Conservation (phyloP, 2,797 vertebrate genomes). For the Eulemur rubriventer region DNA sequence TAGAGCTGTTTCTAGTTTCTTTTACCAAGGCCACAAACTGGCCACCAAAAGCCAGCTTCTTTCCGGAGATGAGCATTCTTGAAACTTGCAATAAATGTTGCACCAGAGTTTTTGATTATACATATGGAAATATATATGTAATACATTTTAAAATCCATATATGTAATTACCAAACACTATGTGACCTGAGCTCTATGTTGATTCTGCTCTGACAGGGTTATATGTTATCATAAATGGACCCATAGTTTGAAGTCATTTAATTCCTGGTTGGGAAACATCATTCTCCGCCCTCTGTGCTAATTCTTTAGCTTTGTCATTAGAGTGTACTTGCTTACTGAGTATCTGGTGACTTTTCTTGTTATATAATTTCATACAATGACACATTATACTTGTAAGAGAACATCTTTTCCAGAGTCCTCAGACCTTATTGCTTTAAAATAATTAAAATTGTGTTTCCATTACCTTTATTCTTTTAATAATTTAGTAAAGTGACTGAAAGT, state of each 20-base stretch:
- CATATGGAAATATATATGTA: slow-evolving; percentile 17
- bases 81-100: neutral
- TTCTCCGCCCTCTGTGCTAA: slow-evolving; percentile 38
- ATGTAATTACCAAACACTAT: slow-evolving; percentile 52
- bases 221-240: slow-evolving; percentile 22
- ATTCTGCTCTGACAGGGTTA: slow-evolving; percentile 64
- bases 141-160: slow-evolving; percentile 62
- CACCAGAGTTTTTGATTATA: slow-evolving; percentile 1
- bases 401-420: slow-evolving; percentile 85
- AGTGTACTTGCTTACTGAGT: slow-evolving; percentile 67
- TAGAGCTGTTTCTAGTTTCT: slow-evolving; percentile 74
- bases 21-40: slow-evolving; percentile 72
- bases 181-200: slow-evolving; percentile 69
- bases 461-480: slow-evolving; percentile 84
- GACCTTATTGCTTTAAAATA: slow-evolving; percentile 83
- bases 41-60: slow-evolving; percentile 65
- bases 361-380: slow-evolving; percentile 63
- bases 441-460: slow-evolving; percentile 82
- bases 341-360: slow-evolving; percentile 69
- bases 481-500: slow-evolving; percentile 81
- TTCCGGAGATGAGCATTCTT: slow-evolving; percentile 61
- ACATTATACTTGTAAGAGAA: slow-evolving; percentile 76
- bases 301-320: slow-evolving; percentile 58
- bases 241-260: slow-evolving; percentile 35
- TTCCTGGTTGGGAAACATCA: slow-evolving; percentile 56